Evolutionary conservation across 2,797 vertebrate genomes (phyloP).

Genomic region (Neosilurus hyrtlii): DNA sequence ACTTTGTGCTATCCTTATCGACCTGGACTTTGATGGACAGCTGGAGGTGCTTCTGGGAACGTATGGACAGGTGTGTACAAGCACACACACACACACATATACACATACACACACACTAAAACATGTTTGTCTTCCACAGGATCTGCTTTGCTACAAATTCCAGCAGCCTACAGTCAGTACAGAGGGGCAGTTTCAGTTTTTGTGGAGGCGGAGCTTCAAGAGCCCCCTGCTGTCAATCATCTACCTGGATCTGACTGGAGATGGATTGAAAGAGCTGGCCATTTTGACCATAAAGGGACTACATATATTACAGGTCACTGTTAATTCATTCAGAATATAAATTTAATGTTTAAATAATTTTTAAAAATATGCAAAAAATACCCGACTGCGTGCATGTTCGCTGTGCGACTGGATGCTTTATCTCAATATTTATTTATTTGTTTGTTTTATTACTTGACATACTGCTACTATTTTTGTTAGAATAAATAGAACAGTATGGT

Average conservation of each 20-base stretch:
- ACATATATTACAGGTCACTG: conserved; percentile 84
- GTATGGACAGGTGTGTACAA: conserved; percentile 80
- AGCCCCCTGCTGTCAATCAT: conserved; percentile 85
- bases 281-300: conserved; percentile 87
- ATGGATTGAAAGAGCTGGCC: conserved; percentile 82
- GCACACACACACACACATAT: conserved; percentile 9
- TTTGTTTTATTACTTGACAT: not conserved
- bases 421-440: not conserved
- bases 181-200: conserved; percentile 70
- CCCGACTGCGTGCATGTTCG: not conserved
- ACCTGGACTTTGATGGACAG: conserved; percentile 83
- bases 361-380: not conserved
- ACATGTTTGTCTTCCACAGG: conserved; percentile 63
- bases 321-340: not conserved
- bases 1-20: conserved; percentile 83
- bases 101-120: not conserved
- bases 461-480: not conserved
- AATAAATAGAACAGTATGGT: not conserved
- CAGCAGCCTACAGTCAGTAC: conserved; percentile 39
- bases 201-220: conserved; percentile 85
- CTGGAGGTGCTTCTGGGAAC: conserved; percentile 86
- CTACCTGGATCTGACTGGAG: conserved; percentile 84
- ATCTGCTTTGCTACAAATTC: conserved; percentile 88
- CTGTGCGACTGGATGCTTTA: not conserved
- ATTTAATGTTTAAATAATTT: not conserved